A percentile compares a stretch with the other conserved stretches of the same genome.
These are phyloP conservation scores for Oreochromis niloticus DNA, from an alignment of 2,113 vertebrate genomes.

Conservation along the genomic window DNA sequence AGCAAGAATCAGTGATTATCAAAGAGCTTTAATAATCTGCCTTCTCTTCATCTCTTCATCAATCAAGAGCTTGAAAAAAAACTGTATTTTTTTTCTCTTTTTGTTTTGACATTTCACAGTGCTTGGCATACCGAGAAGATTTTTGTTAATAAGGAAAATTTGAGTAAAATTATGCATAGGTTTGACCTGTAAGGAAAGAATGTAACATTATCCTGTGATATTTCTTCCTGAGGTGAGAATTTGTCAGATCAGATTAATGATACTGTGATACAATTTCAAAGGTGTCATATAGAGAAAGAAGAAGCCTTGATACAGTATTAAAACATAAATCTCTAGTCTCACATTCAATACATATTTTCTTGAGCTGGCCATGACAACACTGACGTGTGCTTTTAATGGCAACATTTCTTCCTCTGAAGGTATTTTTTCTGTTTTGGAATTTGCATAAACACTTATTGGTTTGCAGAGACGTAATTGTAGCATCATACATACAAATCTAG, in stretches of 20 bases:
- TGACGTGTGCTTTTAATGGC: neutral
- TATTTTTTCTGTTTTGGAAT: neutral
- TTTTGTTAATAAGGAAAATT: neutral
- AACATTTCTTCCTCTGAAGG: neutral
- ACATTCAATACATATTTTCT: neutral
- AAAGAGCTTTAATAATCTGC: neutral
- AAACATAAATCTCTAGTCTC: conserved; percentile 9
- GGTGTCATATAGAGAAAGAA: neutral
- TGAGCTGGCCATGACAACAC: fast-evolving
- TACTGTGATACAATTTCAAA: neutral
- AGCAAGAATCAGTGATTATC: neutral
- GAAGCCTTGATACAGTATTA: conserved; percentile 3
- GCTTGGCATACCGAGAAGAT: neutral
- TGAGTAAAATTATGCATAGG: neutral
- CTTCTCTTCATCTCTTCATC: neutral
- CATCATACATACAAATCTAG: neutral
- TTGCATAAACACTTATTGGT: neutral
- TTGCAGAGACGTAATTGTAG: neutral
- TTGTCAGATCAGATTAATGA: conserved; percentile 19
- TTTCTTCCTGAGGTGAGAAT: neutral
- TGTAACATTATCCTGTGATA: neutral
- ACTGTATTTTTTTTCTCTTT: fast-evolving
- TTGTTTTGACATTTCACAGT: fast-evolving
- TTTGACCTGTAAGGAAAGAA: neutral
- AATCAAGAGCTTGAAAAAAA: neutral